A percentile compares a stretch with the other conserved stretches of the same genome.
phyloP scores from a whole-genome alignment of 2,797 vertebrate species.

The Scarus forsteni region DNA sequence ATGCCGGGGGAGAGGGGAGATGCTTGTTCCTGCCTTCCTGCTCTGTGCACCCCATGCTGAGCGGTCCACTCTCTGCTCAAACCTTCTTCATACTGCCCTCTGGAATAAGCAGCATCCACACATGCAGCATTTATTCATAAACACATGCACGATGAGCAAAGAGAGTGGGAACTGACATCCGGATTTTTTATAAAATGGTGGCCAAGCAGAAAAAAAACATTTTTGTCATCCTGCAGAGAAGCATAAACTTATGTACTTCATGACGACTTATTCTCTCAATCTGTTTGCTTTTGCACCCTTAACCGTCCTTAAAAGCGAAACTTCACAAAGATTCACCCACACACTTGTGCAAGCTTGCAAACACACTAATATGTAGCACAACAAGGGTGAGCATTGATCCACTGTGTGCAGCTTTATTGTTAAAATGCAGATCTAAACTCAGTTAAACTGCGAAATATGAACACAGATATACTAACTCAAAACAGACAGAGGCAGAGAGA shows the following conservation, averaged over 20 bases:
- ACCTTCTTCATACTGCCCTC: slow-evolving; percentile 59
- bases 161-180: slow-evolving; percentile 23
- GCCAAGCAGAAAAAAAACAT: slow-evolving; percentile 18
- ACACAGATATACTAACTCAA: slow-evolving; percentile 12
- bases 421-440: slow-evolving; percentile 13
- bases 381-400: no score
- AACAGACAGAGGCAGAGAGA: slow-evolving; percentile 18
- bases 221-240: slow-evolving; percentile 32
- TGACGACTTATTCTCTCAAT: slow-evolving; percentile 20
- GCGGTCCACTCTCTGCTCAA: slow-evolving; percentile 46
- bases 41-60: slow-evolving; percentile 45
- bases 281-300: slow-evolving; percentile 26
- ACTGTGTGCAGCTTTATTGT: no score
- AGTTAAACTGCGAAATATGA: slow-evolving; percentile 12
- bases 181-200: slow-evolving; percentile 23
- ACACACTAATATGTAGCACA: background rate
- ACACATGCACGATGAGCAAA: slow-evolving; percentile 15
- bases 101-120: slow-evolving; percentile 35
- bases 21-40: slow-evolving; percentile 50
- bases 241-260: slow-evolving; percentile 17
- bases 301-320: slow-evolving; percentile 49
- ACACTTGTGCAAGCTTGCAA: slow-evolving; percentile 14
- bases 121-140: slow-evolving; percentile 27
- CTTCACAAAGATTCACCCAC: slow-evolving; percentile 42
- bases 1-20: slow-evolving; percentile 34